Conservation (phyloP, 2,888 invertebrate species). For the Catocala sponsa region DNA sequence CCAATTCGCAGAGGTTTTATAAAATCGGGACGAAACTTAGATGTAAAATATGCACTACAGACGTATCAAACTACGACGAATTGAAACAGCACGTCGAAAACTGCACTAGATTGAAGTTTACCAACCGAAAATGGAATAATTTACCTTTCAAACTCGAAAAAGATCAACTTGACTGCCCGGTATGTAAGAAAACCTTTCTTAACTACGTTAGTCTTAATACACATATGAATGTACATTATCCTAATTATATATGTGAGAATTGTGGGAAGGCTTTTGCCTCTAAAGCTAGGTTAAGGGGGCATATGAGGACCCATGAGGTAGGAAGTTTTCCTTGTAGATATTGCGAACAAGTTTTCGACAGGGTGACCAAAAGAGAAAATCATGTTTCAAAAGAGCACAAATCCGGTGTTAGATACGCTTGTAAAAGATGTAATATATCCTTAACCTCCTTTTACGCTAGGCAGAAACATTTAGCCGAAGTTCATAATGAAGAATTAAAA, state of each 20-base stretch:
- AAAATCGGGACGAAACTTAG: constrained; percentile 58
- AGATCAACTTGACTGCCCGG: constrained; percentile 79
- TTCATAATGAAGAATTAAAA: constrained; percentile 81
- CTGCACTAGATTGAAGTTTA: constrained; percentile 64
- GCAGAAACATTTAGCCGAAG: constrained; percentile 81
- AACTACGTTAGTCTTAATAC: constrained; percentile 81
- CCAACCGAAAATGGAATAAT: constrained; percentile 65
- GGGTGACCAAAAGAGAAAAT: constrained; percentile 79
- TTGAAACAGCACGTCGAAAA: constrained; percentile 69
- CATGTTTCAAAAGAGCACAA: constrained; percentile 83
- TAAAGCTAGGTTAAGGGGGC: constrained; percentile 80
- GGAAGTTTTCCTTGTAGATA: constrained; percentile 79
- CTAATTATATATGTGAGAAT: constrained; percentile 83
- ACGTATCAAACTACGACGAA: constrained; percentile 66
- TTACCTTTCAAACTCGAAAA: constrained; percentile 81
- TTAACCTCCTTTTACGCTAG: constrained; percentile 79
- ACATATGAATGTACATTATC: constrained; percentile 86
- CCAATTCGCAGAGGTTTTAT: constrained; percentile 71
- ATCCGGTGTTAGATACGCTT: constrained; percentile 76
- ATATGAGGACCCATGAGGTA: constrained; percentile 85
- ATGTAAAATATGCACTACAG: constrained; percentile 76
- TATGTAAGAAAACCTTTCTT: constrained; percentile 77
- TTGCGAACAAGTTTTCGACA: constrained; percentile 76
- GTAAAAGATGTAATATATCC: constrained; percentile 77
- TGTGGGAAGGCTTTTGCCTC: constrained; percentile 87